Evolutionary conservation across 2,113 vertebrate genomes (phyloP).

Genomic region (Oceanites oceanicus): DNA sequence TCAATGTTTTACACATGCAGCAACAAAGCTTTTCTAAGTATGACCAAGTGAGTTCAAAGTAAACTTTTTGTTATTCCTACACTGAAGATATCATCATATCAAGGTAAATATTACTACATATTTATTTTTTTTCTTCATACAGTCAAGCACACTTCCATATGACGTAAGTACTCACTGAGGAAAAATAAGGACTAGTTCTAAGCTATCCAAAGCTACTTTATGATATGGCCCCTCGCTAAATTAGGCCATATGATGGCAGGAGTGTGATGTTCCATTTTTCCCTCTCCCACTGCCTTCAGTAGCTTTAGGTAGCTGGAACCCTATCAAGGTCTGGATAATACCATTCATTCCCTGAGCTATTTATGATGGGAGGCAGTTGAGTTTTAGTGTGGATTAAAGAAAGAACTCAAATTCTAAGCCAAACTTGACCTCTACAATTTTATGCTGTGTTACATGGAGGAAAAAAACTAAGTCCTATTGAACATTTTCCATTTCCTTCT

Average conservation of each 20-base stretch:
- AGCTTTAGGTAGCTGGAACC: not conserved
- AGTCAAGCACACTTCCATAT: not conserved
- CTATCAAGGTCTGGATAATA: not conserved
- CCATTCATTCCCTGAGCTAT: not conserved
- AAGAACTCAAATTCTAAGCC: not conserved
- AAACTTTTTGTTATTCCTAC: not conserved
- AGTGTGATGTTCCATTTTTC: not conserved
- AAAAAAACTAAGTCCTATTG: not conserved
- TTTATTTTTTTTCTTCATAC: not conserved
- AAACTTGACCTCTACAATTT: not conserved
- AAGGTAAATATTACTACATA: not conserved
- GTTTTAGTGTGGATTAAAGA: not conserved
- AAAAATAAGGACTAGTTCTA: not conserved
- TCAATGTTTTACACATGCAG: slow-evolving; percentile 31
- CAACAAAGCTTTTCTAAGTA: not conserved
- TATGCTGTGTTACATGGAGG: not conserved
- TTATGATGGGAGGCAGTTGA: not conserved
- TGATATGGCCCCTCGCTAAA: not conserved
- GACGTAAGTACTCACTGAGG: not conserved
- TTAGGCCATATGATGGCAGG: not conserved
- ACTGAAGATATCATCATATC: not conserved
- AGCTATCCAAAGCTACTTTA: not conserved
- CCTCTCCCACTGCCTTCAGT: not conserved
- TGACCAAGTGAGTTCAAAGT: slow-evolving; percentile 7
- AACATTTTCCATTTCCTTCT: not conserved